Evolutionary conservation across 2,797 vertebrate genomes (phyloP), one percentile per base, ranked within the genome.

Genomic region (Manis pentadactyla): DNA sequence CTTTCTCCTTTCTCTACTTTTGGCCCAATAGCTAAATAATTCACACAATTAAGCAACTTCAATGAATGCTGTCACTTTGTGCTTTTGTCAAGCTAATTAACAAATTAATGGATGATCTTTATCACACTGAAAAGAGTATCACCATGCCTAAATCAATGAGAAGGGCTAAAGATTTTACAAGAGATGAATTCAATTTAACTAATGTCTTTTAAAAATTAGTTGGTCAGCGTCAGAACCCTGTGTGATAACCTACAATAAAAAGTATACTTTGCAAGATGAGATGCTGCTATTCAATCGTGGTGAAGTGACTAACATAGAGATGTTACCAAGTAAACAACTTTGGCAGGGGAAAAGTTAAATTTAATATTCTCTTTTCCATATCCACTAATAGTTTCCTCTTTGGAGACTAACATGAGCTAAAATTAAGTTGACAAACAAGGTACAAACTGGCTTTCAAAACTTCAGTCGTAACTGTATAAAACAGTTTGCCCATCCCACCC

Each of bases 351-450:
- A 83, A 94, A 95, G 55, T n/a, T 90, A 78, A 83, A 42, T 73
- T 94, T 94, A 92, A 93, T 90, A 90, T 68, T 95, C 86, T 93
- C 42, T 92, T 97, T 93, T 96, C 78, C 78, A 96, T 82, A 82
- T 87, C 95, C 55, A 57, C 27, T 89, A 75, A 84, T 29, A 64
- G 51, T 77, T 96, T 93, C 59, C 66, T 94, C 68, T 90, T 66
- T 96, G 77, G 92, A 96, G 75, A 95, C 14, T 79, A 71, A 87
- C 74, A 90, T 93, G 87, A 73, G 71, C 39, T 85, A 18, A 92
- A 91, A 97, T 94, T 85, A 92, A 96, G 90, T 69, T 64, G 95
- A 97, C 90, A 94, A 90, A 74, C 42, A 66, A 83, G 55, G 46
- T 89, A 63, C 77, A 89, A 96, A 82, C 46, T 87, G 37, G n/a